Percentiles rank a stretch among this genome's conserved stretches.
phyloP scores from a whole-genome alignment of 2,113 vertebrate genomes.

The Ceyx margarethae region DNA sequence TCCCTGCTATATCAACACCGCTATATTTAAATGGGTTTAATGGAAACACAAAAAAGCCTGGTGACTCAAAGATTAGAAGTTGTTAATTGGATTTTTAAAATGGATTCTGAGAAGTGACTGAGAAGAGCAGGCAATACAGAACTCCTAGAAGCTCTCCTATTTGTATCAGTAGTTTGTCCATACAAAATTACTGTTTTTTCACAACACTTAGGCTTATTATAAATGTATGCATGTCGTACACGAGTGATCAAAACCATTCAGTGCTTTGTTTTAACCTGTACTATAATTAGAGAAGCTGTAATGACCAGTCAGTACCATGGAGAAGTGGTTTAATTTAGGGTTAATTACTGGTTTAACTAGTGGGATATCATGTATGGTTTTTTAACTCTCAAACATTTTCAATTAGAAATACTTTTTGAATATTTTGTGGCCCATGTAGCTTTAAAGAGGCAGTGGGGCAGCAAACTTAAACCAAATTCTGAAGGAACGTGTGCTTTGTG shows the following conservation, averaged over 20 bases:
- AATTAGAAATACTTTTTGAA: neutral
- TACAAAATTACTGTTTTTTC: neutral
- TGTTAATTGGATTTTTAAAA: conserved; percentile 6
- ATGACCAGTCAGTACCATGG: neutral
- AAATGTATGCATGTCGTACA: neutral
- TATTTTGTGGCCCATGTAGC: neutral
- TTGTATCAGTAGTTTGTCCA: neutral
- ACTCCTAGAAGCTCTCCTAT: neutral
- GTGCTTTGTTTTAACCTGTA: neutral
- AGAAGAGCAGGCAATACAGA: neutral
- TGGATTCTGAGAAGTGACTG: neutral
- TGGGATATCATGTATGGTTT: neutral
- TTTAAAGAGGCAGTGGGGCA: neutral
- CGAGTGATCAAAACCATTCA: neutral
- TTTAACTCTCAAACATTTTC: neutral
- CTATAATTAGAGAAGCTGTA: neutral
- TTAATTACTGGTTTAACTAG: neutral
- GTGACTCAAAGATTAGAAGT: neutral
- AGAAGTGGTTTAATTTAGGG: neutral
- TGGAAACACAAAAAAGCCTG: fast-evolving
- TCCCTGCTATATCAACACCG: neutral
- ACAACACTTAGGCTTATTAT: neutral
- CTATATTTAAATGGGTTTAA: neutral
- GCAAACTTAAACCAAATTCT: neutral
- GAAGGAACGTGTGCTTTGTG: neutral